Evolutionary conservation across 2,797 vertebrate genomes (phyloP), one percentile per base, ranked within the genome.

Genomic region (Onychomys torridus): DNA sequence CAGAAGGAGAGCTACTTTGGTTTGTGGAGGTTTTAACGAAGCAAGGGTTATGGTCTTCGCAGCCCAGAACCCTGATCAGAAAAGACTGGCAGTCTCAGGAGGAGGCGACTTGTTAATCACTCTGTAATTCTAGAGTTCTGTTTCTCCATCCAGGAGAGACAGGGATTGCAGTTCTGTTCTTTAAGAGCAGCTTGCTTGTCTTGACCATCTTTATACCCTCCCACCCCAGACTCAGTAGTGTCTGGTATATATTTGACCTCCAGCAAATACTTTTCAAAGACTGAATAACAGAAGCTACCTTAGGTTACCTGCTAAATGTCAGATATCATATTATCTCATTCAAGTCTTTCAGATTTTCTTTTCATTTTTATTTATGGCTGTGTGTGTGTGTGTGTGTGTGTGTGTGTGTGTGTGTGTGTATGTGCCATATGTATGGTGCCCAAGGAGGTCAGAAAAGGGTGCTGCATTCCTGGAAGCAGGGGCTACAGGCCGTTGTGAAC

Each of bases 251-350:
- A 76, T 76, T 81, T 90, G 61, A 75, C 29, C 46, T 88, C 65
- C 67, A 89, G 84, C 89, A 85, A 95, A 90, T 96, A 86, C 57
- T 93, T 19, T 79, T 94, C 65, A 88, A 77, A 92, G 91, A 91
- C 32, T 78, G n/a, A 73, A 61, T 71, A 94, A 94, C 71, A 76
- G 94, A 95, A 90, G 67, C 61, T 75, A 83, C 49, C 59, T 46
- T 43, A 92, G 29, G 71, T 40, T 32, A 43, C 43, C 85, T 71
- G 46, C 27, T 37, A 88, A 10, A 8, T 83, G 73, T 63, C 52
- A 92, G 71, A 37, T 27, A 59, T 16, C 19, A 37, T 12, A 34
- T 27, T 92, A 46, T 85, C 71, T 96, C 81, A 93, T 40, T 89
- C n/a, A 90, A 13, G 34, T 61, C 49, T 78, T 77, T 61, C 37